phyloP scores from a whole-genome alignment of 1,140 invertebrate genomes.

The Drusus annulatus region DNA sequence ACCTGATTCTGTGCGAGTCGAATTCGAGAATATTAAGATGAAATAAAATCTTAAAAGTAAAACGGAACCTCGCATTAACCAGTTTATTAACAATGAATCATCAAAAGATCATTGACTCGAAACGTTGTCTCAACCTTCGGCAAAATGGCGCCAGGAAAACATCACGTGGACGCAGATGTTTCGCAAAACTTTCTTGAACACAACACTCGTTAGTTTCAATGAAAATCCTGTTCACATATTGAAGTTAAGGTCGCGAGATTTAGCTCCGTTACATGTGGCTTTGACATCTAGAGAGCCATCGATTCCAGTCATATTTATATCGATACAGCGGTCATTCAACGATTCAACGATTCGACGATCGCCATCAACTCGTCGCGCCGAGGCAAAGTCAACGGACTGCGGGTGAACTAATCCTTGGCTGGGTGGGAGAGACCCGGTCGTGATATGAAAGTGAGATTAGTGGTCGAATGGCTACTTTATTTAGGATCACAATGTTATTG shows the following conservation, averaged over 20 bases:
- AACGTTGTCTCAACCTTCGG: conserved; percentile 12
- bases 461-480: conserved; percentile 12
- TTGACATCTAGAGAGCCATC: conserved; percentile 16
- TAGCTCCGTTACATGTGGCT: not conserved
- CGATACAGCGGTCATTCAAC: too few species aligned
- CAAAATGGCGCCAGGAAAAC: conserved; percentile 9
- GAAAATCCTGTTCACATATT: not conserved
- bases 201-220: conserved; percentile 15
- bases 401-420: conserved; percentile 5
- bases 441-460: not conserved
- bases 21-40: too few species aligned
- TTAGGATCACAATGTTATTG: conserved; percentile 27
- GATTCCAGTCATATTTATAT: too few species aligned
- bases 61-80: not conserved
- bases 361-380: not conserved
- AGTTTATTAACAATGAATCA: conserved; percentile 6
- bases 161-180: not conserved
- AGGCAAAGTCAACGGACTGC: not conserved
- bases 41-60: not conserved
- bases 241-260: conserved; percentile 9
- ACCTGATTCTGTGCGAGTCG: too few species aligned
- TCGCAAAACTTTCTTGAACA: conserved; percentile 23
- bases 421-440: not conserved
- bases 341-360: conserved; percentile 1
- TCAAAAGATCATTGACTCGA: conserved; percentile 29